Base-by-base conservation (phyloP, 2,888 invertebrate species). In the Phengaris arion region DNA sequence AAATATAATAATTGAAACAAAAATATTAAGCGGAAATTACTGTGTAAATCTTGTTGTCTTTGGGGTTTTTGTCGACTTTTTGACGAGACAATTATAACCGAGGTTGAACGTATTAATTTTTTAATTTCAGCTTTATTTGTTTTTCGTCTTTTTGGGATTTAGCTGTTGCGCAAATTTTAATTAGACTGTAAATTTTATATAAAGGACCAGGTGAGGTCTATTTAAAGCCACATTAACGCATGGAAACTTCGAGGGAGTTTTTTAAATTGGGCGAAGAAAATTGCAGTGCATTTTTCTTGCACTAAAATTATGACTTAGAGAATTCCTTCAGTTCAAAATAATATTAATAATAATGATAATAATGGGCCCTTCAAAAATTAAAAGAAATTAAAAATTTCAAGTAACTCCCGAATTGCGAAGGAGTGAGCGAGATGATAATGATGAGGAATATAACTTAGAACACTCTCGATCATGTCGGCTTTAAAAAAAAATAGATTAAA, bases 71-170 rank as follows among this genome's bases (percentile, higher is more conserved):
- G 51, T 48, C 70, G 48, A 51, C 70, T 51, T 51, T 70, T 51
- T 70, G 15, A 70, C 70, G 48, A 70, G 70, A 48, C 22, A 70
- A 70, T 70, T 70, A 51, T 70, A 22, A 70, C 48, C 70, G 70
- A 48, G 70, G 48, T 70, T 70, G n/a, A 51, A 51, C 15, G 51
- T 70, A 51, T 70, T 51, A 70, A 69, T 69, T 69, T 69, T 69
- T 69, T 69, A 69, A 70, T 70, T 48, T 48, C 70, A 70, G 22
- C 10, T 64, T 5, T 64, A 35, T 64, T 64, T 64, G 64, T 64
- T 64, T 35, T 64, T 64, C 35, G 64, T 64, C 64, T 64, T 64
- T 64, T 64, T 45, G 35, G 7, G 6, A 35, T 64, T 35, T 12
- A 35, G 64, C 64, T 6, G 35, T 45, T 64, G 64, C 35, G 35